Evolutionary conservation across 2,797 vertebrate species (phyloP).

Genomic region (Argentina silus): DNA sequence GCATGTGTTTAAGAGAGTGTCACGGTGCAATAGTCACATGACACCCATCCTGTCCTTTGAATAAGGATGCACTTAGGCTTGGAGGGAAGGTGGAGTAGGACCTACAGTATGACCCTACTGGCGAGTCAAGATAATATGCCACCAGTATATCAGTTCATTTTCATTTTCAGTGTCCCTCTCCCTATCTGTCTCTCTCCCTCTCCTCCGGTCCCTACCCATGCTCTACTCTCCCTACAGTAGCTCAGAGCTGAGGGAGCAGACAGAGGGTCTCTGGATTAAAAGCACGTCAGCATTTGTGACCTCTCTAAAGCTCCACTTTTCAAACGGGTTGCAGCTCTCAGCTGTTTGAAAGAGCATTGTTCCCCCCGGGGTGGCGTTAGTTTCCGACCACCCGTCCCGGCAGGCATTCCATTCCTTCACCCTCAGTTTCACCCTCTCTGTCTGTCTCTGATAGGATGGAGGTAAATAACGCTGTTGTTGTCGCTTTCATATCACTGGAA

Average conservation of each 20-base stretch:
- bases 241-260: slow-evolving; percentile 46
- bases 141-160: no score
- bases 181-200: not conserved
- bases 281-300: slow-evolving; percentile 73
- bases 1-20: not conserved
- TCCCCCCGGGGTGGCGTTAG: slow-evolving; percentile 61
- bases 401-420: slow-evolving; percentile 51
- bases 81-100: slow-evolving; percentile 38
- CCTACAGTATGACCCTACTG: slow-evolving; percentile 34
- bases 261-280: slow-evolving; percentile 67
- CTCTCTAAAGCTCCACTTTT: slow-evolving; percentile 78
- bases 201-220: not conserved
- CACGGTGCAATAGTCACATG: not conserved
- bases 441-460: not conserved
- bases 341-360: slow-evolving; percentile 76
- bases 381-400: slow-evolving; percentile 33
- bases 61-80: slow-evolving; percentile 50
- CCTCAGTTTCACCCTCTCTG: slow-evolving; percentile 37
- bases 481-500: not conserved
- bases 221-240: not conserved
- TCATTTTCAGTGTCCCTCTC: no score
- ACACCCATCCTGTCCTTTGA: not conserved
- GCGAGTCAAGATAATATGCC: slow-evolving; percentile 37
- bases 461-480: not conserved
- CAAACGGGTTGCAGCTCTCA: slow-evolving; percentile 81